Conservation (phyloP, 2,888 invertebrate species). For the Chouioia cunea region DNA sequence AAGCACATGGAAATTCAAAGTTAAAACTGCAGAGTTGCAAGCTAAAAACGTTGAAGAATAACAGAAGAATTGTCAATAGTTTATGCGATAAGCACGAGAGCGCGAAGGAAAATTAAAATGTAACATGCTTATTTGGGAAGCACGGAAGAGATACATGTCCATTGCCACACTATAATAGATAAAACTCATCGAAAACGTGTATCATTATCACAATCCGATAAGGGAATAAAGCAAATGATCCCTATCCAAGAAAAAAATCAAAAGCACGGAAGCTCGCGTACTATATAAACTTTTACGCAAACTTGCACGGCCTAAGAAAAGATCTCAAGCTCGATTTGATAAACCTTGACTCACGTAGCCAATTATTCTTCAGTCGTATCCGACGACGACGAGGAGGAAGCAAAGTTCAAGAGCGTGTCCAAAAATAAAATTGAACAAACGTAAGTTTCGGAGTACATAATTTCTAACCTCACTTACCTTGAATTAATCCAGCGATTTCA, state of each 20-base stretch:
- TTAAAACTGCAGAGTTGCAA: too few relatives aligned
- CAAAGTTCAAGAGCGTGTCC: conserved; percentile 10
- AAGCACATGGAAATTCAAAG: too few relatives aligned
- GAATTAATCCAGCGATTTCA: too few relatives aligned
- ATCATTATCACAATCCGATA: conserved; percentile 35
- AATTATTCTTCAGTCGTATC: too few relatives aligned
- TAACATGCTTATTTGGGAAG: neutral
- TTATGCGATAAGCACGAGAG: neutral
- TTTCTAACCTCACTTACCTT: conserved; percentile 9
- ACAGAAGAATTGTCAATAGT: too few relatives aligned
- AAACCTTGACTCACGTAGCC: neutral
- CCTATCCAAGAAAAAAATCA: too few relatives aligned
- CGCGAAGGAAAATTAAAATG: neutral
- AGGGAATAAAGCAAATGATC: conserved; percentile 1
- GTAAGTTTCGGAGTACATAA: neutral
- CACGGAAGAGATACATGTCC: conserved; percentile 7
- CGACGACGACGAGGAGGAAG: neutral
- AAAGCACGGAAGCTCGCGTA: too few relatives aligned
- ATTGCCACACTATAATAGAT: conserved; percentile 27
- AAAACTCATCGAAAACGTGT: conserved; percentile 20
- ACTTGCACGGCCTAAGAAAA: too few relatives aligned
- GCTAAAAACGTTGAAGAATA: too few relatives aligned
- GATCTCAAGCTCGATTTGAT: neutral
- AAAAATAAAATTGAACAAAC: neutral
- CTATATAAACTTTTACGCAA: neutral